Evolutionary conservation across 2,113 vertebrate genomes (phyloP).

Genomic region (Delphinus delphis): DNA sequence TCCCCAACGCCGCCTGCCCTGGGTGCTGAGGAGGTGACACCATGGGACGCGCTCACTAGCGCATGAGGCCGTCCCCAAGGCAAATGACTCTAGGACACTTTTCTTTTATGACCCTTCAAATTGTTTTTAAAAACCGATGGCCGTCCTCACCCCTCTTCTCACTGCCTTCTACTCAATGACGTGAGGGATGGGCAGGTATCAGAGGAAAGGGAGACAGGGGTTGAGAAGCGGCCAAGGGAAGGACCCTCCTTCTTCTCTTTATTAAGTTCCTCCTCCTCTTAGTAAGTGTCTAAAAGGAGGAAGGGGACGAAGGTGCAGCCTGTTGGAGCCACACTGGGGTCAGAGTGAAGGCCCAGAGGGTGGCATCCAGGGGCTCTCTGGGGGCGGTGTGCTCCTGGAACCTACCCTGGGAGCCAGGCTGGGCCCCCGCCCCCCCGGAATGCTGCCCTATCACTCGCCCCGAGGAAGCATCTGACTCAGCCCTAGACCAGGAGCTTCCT

Average conservation of each 20-base stretch:
- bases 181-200: too few species aligned
- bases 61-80: fast-evolving
- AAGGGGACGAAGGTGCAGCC: fast-evolving
- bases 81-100: fast-evolving
- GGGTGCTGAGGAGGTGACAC: neutral
- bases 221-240: neutral
- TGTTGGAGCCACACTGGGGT: fast-evolving
- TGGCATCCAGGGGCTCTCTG: fast-evolving
- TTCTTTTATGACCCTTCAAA: neutral
- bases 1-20: fast-evolving
- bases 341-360: neutral
- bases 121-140: fast-evolving
- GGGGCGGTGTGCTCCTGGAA: fast-evolving
- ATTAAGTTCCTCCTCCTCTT: too few species aligned
- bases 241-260: neutral
- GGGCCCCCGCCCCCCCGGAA: fast-evolving
- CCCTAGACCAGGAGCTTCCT: neutral
- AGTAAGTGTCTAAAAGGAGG: too few species aligned
- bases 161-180: fast-evolving
- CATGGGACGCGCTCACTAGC: fast-evolving
- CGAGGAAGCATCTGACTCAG: fast-evolving
- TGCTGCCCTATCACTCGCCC: too few species aligned
- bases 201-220: neutral
- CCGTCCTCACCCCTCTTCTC: fast-evolving
- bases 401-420: fast-evolving